phyloP scores from a whole-genome alignment of 2,888 invertebrate genomes.

The Agapostemon virescens region DNA sequence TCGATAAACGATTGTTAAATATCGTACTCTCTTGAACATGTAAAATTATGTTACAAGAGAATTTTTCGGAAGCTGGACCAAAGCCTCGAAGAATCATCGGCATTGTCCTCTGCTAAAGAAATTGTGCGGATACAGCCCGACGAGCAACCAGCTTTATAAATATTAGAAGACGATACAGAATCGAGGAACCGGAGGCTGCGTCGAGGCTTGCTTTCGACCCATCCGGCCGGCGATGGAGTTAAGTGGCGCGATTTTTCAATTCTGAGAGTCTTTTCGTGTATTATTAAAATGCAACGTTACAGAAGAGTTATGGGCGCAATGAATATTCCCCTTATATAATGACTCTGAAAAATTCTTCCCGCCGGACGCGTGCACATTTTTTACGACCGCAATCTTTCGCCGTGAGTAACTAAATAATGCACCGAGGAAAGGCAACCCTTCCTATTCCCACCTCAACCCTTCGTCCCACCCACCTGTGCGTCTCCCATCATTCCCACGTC shows the following conservation, averaged over 20 bases:
- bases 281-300: slow-evolving; percentile 68
- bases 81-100: not conserved
- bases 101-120: not conserved
- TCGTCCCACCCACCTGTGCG: not conserved
- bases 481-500: slow-evolving; percentile 34
- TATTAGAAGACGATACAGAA: slow-evolving; percentile 30
- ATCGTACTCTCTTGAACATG: not conserved
- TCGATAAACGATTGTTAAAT: not conserved
- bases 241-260: slow-evolving; percentile 67
- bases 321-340: slow-evolving; percentile 68
- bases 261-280: slow-evolving; percentile 67
- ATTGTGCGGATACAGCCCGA: not conserved
- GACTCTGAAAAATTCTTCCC: slow-evolving; percentile 62
- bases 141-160: slow-evolving; percentile 19
- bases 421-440: slow-evolving; percentile 20
- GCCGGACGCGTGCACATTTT: slow-evolving; percentile 60
- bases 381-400: slow-evolving; percentile 60
- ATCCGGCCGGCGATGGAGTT: slow-evolving; percentile 57
- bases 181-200: not conserved
- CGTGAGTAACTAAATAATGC: slow-evolving; percentile 60
- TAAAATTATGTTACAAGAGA: not conserved
- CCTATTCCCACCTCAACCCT: slow-evolving; percentile 2
- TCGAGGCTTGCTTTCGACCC: slow-evolving; percentile 43
- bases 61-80: not conserved
- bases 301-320: slow-evolving; percentile 63